Percentiles rank a stretch among this genome's conserved stretches.
phyloP scores from a whole-genome alignment of 1,140 invertebrate genomes.

The Anagrus nilaparvatae region DNA sequence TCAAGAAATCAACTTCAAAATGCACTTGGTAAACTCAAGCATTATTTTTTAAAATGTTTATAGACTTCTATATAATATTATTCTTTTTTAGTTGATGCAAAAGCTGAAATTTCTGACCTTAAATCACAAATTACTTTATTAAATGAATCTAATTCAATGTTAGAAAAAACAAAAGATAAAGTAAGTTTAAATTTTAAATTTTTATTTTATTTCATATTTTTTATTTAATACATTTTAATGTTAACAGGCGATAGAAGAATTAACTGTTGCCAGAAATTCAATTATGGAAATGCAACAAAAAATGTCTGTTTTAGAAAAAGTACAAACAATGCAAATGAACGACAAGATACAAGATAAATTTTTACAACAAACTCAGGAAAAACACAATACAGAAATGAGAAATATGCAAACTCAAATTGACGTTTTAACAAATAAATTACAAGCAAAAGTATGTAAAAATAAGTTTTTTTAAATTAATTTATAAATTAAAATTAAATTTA shows the following conservation, averaged over 20 bases:
- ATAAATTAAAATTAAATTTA: constrained; percentile 7
- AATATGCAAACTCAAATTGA: constrained; percentile 37
- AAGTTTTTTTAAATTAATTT: constrained; percentile 8
- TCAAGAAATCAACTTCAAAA: constrained; percentile 30
- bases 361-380: constrained; percentile 33
- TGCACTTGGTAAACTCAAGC: constrained; percentile 23
- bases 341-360: constrained; percentile 33
- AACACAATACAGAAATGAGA: constrained; percentile 29
- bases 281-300: constrained; percentile 33
- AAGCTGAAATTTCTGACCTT: constrained; percentile 30
- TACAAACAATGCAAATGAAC: constrained; percentile 26
- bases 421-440: constrained; percentile 27
- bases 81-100: constrained; percentile 29
- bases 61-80: background rate
- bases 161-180: constrained; percentile 33
- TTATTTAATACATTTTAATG: constrained; percentile 11
- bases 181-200: constrained; percentile 17
- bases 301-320: constrained; percentile 28
- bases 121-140: constrained; percentile 26
- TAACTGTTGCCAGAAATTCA: constrained; percentile 24
- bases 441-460: constrained; percentile 25
- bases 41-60: constrained; percentile 1
- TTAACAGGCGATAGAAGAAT: constrained; percentile 27
- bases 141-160: constrained; percentile 27
- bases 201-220: constrained; percentile 5